phyloP scores from a whole-genome alignment of 2,797 vertebrate genomes.

The Carcharodon carcharias region DNA sequence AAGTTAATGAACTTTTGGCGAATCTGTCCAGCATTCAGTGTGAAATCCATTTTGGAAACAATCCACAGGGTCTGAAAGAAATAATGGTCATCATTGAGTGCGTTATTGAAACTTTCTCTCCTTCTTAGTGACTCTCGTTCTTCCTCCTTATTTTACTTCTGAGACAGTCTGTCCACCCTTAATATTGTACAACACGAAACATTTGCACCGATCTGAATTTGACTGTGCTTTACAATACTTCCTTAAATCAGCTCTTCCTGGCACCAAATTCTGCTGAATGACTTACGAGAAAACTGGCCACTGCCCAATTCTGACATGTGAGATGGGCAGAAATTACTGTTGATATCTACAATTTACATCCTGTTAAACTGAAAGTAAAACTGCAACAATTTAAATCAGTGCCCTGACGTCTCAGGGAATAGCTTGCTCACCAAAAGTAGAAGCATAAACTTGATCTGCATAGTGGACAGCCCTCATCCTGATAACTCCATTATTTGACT shows the following conservation, averaged over 20 bases:
- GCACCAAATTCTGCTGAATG: not conserved
- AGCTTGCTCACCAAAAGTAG: too few relatives aligned
- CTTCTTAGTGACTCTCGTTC: not conserved
- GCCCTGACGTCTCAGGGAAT: too few relatives aligned
- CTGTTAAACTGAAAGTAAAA: not conserved
- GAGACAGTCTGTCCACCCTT: not conserved
- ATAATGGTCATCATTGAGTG: not conserved
- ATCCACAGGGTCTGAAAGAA: slow-evolving; percentile 25
- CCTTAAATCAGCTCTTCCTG: not conserved
- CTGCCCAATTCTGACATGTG: not conserved
- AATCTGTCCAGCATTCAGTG: slow-evolving; percentile 76
- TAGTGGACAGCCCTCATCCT: not conserved
- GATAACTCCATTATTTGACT: too few relatives aligned
- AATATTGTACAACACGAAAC: not conserved
- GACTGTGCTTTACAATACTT: not conserved
- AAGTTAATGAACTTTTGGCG: slow-evolving; percentile 90
- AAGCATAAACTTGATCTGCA: too few relatives aligned
- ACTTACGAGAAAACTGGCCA: not conserved
- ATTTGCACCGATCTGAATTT: not conserved
- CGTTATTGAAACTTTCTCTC: not conserved
- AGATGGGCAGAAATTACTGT: not conserved
- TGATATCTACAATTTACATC: not conserved
- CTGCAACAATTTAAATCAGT: not conserved
- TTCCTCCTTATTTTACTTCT: not conserved
- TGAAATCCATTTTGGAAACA: slow-evolving; percentile 68